Evolutionary conservation across 1,140 invertebrate species (phyloP).

Genomic region (Drosophila setifemur): DNA sequence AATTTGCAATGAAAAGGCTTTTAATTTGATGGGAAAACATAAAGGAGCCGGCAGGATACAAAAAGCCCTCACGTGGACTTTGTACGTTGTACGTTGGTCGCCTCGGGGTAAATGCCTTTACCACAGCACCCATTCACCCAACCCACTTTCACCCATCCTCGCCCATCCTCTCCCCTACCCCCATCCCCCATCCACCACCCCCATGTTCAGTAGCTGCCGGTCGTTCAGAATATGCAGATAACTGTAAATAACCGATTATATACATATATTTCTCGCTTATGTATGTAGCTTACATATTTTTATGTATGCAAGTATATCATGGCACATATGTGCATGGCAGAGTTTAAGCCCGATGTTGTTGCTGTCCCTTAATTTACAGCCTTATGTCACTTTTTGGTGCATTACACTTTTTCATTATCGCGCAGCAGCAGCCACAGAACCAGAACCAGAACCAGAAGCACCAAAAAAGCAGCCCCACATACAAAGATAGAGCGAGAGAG

Average conservation of each 20-base stretch:
- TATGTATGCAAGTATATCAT: neutral
- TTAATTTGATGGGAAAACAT: constrained; percentile 59
- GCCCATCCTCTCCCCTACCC: too few species aligned
- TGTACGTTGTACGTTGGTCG: constrained; percentile 8
- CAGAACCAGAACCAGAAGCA: constrained; percentile 28
- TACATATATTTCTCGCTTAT: constrained; percentile 4
- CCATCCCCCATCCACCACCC: neutral
- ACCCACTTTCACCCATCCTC: too few species aligned
- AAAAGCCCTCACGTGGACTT: constrained; percentile 30
- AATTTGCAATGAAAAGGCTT: constrained; percentile 68
- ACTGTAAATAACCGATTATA: constrained; percentile 63
- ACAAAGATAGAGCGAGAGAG: constrained; percentile 19
- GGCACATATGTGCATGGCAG: constrained; percentile 13
- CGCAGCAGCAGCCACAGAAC: constrained; percentile 35
- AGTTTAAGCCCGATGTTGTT: constrained; percentile 55
- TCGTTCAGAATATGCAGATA: constrained; percentile 70
- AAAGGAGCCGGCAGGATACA: constrained; percentile 2
- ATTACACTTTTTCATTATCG: constrained; percentile 81
- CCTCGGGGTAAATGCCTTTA: constrained; percentile 11
- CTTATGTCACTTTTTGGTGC: constrained; percentile 79
- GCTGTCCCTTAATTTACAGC: constrained; percentile 77
- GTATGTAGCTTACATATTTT: neutral
- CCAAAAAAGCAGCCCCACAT: constrained; percentile 14
- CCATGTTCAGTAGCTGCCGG: neutral
- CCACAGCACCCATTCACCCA: too few species aligned